Conservation (phyloP, 2,113 vertebrate genomes). For the pig (Sus scrofa) region DNA sequence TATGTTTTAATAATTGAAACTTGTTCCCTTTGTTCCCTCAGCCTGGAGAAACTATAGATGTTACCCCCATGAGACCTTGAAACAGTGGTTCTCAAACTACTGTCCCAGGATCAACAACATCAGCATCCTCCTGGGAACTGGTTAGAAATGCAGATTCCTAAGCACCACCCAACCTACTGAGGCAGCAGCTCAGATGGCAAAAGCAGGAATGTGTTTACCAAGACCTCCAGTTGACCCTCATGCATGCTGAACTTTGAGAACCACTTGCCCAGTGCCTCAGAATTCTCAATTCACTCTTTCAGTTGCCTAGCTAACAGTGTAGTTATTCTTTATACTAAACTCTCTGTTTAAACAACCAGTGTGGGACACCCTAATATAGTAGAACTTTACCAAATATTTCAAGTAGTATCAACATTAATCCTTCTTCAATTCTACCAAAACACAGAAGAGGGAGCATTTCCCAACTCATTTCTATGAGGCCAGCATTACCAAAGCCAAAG, state of each 20-base stretch:
- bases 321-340: neutral
- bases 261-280: neutral
- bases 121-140: neutral
- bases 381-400: neutral
- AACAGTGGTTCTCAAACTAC: neutral
- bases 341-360: neutral
- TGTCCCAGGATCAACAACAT: neutral
- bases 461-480: neutral
- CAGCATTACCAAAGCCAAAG: neutral
- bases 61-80: neutral
- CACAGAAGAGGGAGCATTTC: neutral
- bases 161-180: neutral
- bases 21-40: neutral
- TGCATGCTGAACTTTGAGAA: neutral
- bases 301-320: neutral
- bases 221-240: neutral
- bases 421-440: neutral
- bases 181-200: neutral
- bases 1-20: neutral
- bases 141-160: neutral
- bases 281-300: neutral
- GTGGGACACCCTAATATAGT: neutral
- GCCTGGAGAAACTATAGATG: neutral
- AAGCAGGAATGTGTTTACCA: neutral
- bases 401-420: neutral